Percentiles rank a stretch among this genome's conserved stretches.
Evolutionary conservation across 2,797 vertebrate species (phyloP).

Genomic region (Aeoliscus strigatus): DNA sequence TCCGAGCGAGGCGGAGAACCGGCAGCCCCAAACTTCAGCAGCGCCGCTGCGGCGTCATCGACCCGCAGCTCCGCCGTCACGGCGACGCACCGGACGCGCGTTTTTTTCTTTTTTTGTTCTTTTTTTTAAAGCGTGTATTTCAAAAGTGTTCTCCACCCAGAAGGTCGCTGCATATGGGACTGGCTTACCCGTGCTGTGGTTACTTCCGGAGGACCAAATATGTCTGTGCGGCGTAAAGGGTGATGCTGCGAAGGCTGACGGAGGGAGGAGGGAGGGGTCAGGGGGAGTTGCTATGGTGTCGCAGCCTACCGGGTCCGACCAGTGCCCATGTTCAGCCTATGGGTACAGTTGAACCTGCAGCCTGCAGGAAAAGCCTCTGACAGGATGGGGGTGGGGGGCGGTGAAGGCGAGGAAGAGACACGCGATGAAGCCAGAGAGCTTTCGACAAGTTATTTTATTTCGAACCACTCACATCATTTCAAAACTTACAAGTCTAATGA

Average conservation of each 20-base stretch:
- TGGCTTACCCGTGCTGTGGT: constrained; percentile 80
- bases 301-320: constrained; percentile 78
- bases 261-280: constrained; percentile 74
- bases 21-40: no score
- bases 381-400: no score
- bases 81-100: constrained; percentile 45
- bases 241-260: constrained; percentile 71
- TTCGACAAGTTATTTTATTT: constrained; percentile 63
- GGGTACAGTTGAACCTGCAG: constrained; percentile 64
- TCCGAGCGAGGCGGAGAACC: no score
- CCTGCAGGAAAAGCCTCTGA: no score
- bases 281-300: constrained; percentile 76
- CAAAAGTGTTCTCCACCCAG: constrained; percentile 76
- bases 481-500: constrained; percentile 60
- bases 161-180: constrained; percentile 72
- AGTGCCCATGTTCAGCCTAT: constrained; percentile 69
- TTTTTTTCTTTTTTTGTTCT: constrained; percentile 65
- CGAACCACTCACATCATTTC: constrained; percentile 39
- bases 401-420: no score
- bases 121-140: constrained; percentile 6
- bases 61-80: constrained; percentile 16
- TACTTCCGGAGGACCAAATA: constrained; percentile 86
- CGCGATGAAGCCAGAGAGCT: constrained; percentile 7
- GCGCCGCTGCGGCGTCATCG: constrained; percentile 41
- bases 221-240: constrained; percentile 80